These are phyloP conservation scores for Nipponacmea schrenckii DNA, from an alignment of 2,888 invertebrate species.

Conservation along the genomic window DNA sequence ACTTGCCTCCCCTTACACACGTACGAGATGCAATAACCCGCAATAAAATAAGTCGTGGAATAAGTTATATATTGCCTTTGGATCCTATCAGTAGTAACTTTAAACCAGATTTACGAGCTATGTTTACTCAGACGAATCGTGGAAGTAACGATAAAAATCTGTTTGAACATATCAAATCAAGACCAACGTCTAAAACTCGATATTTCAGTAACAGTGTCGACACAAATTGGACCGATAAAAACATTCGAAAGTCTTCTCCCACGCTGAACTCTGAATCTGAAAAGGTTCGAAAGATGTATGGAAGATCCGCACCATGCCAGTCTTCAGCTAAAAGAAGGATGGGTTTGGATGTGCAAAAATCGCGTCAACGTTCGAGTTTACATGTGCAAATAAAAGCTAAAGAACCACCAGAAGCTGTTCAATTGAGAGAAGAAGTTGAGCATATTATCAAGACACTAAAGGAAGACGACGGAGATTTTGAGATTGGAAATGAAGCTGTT, in stretches of 20 bases:
- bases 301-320: slow-evolving; percentile 52
- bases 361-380: slow-evolving; percentile 47
- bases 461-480: slow-evolving; percentile 46
- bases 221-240: slow-evolving; percentile 45
- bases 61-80: slow-evolving; percentile 57
- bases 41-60: slow-evolving; percentile 53
- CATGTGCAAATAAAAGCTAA: slow-evolving; percentile 51
- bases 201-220: slow-evolving; percentile 38
- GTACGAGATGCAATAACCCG: slow-evolving; percentile 57
- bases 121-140: slow-evolving; percentile 39
- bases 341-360: slow-evolving; percentile 38
- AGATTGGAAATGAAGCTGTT: slow-evolving; percentile 18
- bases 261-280: slow-evolving; percentile 56
- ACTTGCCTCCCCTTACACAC: slow-evolving; percentile 56
- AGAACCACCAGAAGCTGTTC: slow-evolving; percentile 50
- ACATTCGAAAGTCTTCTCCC: slow-evolving; percentile 35
- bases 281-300: slow-evolving; percentile 44
- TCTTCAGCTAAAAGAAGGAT: slow-evolving; percentile 34
- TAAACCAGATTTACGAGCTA: slow-evolving; percentile 56
- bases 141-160: not conserved
- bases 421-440: slow-evolving; percentile 55
- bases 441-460: slow-evolving; percentile 50
- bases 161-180: slow-evolving; percentile 1
- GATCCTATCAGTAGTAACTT: slow-evolving; percentile 58
- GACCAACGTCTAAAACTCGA: slow-evolving; percentile 4